Base-by-base conservation (phyloP, 2,113 vertebrate genomes). In the Tauraco erythrolophus region DNA sequence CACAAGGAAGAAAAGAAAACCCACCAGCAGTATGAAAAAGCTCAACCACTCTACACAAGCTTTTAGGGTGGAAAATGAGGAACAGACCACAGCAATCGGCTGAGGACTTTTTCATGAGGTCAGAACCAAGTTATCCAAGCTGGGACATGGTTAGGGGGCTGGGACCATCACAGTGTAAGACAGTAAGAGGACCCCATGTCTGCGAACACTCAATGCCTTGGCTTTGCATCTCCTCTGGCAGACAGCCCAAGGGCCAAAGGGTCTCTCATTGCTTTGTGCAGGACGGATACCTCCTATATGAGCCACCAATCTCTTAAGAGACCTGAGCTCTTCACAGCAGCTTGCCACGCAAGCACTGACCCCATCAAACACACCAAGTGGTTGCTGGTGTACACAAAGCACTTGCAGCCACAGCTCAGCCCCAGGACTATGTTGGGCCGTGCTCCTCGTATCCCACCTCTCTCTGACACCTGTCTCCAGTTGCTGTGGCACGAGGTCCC, bases 201-300 rank as follows among this genome's bases (percentile, higher is more conserved):
- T 4, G 3, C 50, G 22, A 54, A 61, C 24, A 71, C 41, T 9
- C 61, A 54, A 3, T 0, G 0, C 31, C 41, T 77, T 33, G 3
- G 48, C 21, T 82, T 45, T 85, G 22, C 30, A 58, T 24, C 75
- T 88, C 45, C 81, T 66, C 66, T 39, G 25, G 54, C 65, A 72
- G 48, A 48, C 14, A 75, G 74, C 39, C 35, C 39, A 37, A 51
- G 33, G 46, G 19, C 28, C 24, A 19, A 41, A 69, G 27, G 9
- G 18, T 81, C 39, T 62, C 65, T 31, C 41, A 27, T 9, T 41
- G 39, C 51, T 46, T 18, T 45, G 18, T 1, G 2, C 60, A 48
- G 46, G 24, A 46, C 54, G 81, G 21, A 39, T 39, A 43, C 17
- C 60, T 46, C 19, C 25, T 43, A 25, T 31, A 53, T 1, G 75